A percentile compares a stretch with the other conserved stretches of the same genome.
Conservation (phyloP, 2,888 invertebrate genomes). For the Andrena haemorrhoa region DNA sequence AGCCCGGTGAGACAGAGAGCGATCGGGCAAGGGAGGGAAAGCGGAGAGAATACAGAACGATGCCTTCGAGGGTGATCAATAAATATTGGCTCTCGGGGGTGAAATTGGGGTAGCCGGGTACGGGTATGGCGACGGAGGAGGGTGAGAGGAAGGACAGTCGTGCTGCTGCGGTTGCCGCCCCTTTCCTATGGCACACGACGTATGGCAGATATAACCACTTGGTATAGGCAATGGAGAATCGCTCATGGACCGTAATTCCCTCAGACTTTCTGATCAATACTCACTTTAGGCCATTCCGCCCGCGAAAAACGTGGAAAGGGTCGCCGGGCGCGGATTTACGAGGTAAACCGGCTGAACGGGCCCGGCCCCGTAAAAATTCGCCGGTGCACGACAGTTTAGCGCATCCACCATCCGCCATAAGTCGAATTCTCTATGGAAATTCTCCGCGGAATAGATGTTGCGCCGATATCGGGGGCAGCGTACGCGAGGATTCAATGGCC, state of each 20-base stretch:
- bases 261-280: constrained; percentile 81
- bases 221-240: constrained; percentile 80
- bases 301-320: constrained; percentile 57
- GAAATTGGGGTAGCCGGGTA: constrained; percentile 77
- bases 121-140: constrained; percentile 62
- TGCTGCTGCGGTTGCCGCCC: constrained; percentile 85
- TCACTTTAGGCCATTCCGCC: constrained; percentile 72
- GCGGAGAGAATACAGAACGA: constrained; percentile 75
- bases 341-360: constrained; percentile 43
- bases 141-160: constrained; percentile 79
- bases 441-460: constrained; percentile 43
- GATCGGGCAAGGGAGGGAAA: constrained; percentile 24
- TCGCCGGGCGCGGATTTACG: constrained; percentile 55
- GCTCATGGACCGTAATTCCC: constrained; percentile 80
- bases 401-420: constrained; percentile 48
- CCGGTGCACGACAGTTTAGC: constrained; percentile 49
- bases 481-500: constrained; percentile 31
- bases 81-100: constrained; percentile 84
- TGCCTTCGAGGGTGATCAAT: constrained; percentile 84
- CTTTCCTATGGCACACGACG: constrained; percentile 81
- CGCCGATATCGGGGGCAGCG: constrained; percentile 37
- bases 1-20: background rate
- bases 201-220: constrained; percentile 83
- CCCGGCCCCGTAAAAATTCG: constrained; percentile 55
- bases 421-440: constrained; percentile 50